phyloP scores from a whole-genome alignment of 2,113 vertebrate genomes.

The Smithornis capensis region DNA sequence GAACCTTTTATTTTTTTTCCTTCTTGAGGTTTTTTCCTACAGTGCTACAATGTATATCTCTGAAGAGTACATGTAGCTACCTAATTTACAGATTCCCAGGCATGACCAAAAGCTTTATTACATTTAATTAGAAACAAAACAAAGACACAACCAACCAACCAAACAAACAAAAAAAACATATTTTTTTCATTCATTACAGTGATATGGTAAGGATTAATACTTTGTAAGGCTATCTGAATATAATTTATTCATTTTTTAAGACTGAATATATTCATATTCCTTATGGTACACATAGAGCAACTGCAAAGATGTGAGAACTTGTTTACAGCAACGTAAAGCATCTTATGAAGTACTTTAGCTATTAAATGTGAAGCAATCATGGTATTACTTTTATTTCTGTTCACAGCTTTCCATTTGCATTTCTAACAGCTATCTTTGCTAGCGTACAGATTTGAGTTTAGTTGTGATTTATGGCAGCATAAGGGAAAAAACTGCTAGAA shows the following conservation, averaged over 20 bases:
- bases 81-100: not conserved
- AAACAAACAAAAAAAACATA: not conserved
- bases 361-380: not conserved
- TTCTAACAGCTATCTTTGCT: not conserved
- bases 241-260: not conserved
- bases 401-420: constrained; percentile 18
- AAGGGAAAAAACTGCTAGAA: not conserved
- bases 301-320: not conserved
- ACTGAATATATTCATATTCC: not conserved
- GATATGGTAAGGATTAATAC: not conserved
- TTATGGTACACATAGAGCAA: not conserved
- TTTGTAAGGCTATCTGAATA: not conserved
- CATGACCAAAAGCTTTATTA: not conserved
- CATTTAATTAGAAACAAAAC: not conserved
- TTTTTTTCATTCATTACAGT: not conserved
- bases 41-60: not conserved
- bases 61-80: not conserved
- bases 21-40: not conserved
- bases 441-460: not conserved
- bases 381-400: not conserved
- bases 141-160: not conserved
- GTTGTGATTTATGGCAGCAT: not conserved
- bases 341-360: not conserved
- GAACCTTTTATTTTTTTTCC: not conserved
- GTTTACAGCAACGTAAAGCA: not conserved